Conservation (phyloP, 2,113 vertebrate genomes). For the Climacteris rufus region DNA sequence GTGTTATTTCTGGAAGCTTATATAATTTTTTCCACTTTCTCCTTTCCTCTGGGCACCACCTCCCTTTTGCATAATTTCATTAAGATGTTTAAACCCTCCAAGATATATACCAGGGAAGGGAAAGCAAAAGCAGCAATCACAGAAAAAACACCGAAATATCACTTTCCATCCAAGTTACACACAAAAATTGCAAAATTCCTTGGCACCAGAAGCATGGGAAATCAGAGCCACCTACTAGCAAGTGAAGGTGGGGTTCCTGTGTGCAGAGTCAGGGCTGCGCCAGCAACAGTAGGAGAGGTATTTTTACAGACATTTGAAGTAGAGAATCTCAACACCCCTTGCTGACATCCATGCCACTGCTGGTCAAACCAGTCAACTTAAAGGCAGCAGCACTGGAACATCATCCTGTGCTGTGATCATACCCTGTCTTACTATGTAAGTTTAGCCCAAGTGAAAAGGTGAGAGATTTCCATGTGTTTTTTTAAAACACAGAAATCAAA, state of each 20-base stretch:
- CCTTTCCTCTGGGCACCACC: constrained; percentile 23
- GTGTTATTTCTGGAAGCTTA: constrained; percentile 50
- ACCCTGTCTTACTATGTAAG: neutral
- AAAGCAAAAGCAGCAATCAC: neutral
- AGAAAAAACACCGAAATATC: neutral
- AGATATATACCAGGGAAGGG: neutral
- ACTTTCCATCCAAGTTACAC: neutral
- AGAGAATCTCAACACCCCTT: neutral
- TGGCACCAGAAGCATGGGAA: neutral
- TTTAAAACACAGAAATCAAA: neutral
- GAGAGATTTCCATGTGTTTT: neutral
- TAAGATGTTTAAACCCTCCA: constrained; percentile 42
- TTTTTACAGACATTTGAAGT: neutral
- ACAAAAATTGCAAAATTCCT: neutral
- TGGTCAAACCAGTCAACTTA: neutral
- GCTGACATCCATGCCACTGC: neutral
- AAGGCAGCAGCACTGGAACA: neutral
- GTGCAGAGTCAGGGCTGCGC: neutral
- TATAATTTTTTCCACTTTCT: neutral
- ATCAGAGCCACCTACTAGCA: neutral
- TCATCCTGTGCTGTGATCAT: neutral
- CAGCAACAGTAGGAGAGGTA: neutral
- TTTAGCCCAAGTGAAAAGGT: neutral
- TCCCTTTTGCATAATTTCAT: constrained; percentile 12
- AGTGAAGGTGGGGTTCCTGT: neutral